A percentile compares a stretch with the other conserved stretches of the same genome.
Conservation (phyloP, 2,113 vertebrate genomes). For the Daubentonia madagascariensis region DNA sequence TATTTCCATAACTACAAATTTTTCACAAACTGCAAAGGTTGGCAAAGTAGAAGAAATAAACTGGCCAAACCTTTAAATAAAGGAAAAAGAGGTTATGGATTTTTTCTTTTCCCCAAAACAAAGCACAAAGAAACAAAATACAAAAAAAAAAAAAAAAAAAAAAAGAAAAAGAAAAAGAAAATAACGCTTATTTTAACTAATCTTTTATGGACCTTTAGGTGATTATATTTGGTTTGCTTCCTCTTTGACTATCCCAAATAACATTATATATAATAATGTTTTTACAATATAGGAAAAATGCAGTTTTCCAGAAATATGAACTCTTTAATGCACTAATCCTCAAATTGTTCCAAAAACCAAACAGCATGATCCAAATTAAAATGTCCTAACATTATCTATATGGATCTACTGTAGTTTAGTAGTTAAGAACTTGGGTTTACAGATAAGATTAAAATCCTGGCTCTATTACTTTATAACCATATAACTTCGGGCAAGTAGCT, state of each 20-base stretch:
- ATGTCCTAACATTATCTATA: not conserved
- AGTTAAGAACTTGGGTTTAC: not conserved
- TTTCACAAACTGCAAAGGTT: conserved; percentile 98
- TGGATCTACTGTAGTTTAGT: not conserved
- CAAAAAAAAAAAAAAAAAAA: not conserved
- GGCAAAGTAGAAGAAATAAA: conserved; percentile 98
- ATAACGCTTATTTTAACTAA: not conserved
- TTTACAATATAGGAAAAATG: not conserved
- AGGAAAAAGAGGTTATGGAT: conserved; percentile 45
- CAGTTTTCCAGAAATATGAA: not conserved
- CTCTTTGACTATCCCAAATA: not conserved
- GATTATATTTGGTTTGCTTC: not conserved
- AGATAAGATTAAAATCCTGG: not conserved
- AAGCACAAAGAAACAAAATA: not conserved
- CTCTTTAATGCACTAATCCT: not conserved
- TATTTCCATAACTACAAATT: conserved; percentile 99
- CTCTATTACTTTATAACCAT: not conserved
- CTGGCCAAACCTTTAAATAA: conserved; percentile 91
- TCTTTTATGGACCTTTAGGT: not conserved
- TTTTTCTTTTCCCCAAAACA: conserved; percentile 5
- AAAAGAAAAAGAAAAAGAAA: not conserved
- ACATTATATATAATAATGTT: not conserved
- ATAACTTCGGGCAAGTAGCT: not conserved
- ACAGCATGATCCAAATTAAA: not conserved
- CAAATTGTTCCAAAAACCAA: not conserved